phyloP scores from a whole-genome alignment of 1,140 invertebrate genomes.

The Globodera ellingtonae region DNA sequence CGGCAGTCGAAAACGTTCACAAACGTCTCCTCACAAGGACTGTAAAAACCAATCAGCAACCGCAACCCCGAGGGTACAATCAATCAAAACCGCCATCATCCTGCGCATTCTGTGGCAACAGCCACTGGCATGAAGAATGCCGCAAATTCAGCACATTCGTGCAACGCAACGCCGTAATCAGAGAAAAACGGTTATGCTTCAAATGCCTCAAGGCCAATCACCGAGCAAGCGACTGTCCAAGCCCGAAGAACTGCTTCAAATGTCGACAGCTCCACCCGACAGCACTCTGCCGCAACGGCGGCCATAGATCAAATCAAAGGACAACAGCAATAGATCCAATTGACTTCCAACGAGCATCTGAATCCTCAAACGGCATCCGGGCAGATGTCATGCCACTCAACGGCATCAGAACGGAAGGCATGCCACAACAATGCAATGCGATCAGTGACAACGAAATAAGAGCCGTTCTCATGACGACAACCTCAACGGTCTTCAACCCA shows the following conservation, averaged over 20 bases:
- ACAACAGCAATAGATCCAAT: background rate
- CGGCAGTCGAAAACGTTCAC: too few species aligned
- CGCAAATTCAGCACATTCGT: too few species aligned
- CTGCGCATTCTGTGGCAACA: too few species aligned
- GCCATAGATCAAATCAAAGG: too few species aligned
- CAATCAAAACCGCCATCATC: too few species aligned
- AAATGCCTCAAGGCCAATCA: conserved; percentile 1
- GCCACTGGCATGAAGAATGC: too few species aligned
- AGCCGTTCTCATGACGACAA: background rate
- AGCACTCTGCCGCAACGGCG: background rate
- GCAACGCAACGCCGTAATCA: too few species aligned
- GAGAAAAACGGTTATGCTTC: too few species aligned
- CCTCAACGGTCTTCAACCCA: conserved; percentile 1
- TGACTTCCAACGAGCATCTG: background rate
- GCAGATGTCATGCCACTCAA: too few species aligned
- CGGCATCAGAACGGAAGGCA: background rate
- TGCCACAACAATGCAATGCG: background rate
- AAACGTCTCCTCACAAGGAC: too few species aligned
- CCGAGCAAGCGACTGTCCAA: background rate
- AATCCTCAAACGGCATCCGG: background rate
- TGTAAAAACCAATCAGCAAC: too few species aligned
- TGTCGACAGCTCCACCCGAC: background rate
- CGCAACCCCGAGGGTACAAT: too few species aligned
- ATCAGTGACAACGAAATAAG: background rate
- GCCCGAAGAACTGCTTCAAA: background rate